phyloP scores from a whole-genome alignment of 2,888 invertebrate species.

The Cepaea hortensis region DNA sequence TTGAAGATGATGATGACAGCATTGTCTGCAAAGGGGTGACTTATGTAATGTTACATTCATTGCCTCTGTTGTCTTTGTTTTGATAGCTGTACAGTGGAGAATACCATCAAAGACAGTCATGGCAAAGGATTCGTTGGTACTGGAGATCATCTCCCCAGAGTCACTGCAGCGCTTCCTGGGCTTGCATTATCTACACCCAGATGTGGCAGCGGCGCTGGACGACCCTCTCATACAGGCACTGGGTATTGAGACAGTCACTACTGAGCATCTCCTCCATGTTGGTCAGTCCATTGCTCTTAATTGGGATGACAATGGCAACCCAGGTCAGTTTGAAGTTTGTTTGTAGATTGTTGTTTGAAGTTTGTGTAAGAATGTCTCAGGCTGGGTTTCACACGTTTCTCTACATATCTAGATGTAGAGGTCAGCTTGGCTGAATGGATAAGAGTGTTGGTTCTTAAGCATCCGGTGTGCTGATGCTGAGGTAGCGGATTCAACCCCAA shows the following conservation, averaged over 20 bases:
- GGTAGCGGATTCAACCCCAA: too few relatives aligned
- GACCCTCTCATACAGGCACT: constrained; percentile 65
- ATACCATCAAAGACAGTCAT: constrained; percentile 73
- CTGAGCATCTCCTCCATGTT: constrained; percentile 71
- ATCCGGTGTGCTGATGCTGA: too few relatives aligned
- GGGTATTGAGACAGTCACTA: constrained; percentile 70
- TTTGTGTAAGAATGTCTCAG: background rate
- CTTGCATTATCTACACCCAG: constrained; percentile 70
- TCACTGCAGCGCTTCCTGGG: constrained; percentile 68
- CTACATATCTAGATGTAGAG: too few relatives aligned
- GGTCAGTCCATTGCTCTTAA: constrained; percentile 61
- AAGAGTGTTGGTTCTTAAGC: too few relatives aligned
- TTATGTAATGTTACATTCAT: too few relatives aligned
- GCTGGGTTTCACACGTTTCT: background rate
- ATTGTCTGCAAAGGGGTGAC: too few relatives aligned
- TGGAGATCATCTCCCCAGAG: constrained; percentile 68
- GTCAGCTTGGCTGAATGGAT: too few relatives aligned
- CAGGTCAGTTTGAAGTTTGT: constrained; percentile 29
- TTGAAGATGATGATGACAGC: too few relatives aligned
- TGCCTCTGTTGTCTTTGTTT: too few relatives aligned
- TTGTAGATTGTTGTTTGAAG: background rate
- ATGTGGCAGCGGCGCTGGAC: constrained; percentile 64
- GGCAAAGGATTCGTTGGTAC: constrained; percentile 65
- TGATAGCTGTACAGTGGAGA: constrained; percentile 64
- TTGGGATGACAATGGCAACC: constrained; percentile 38